Percentiles rank a stretch among this genome's conserved stretches.
These are phyloP conservation scores for Trilocha varians DNA, from an alignment of 2,888 invertebrate genomes.

Conservation along the genomic window DNA sequence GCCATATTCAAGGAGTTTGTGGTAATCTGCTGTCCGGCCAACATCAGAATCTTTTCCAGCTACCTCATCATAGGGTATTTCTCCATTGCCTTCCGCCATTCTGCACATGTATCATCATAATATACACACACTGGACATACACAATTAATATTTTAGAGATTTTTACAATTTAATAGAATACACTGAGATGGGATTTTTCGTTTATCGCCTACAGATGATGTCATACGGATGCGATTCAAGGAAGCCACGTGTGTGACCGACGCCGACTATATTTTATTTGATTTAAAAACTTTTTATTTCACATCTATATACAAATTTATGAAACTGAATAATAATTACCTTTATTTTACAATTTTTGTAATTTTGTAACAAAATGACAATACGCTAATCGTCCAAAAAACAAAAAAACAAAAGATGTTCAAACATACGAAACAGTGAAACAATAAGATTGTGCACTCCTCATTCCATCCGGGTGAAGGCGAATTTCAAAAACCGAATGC, in stretches of 20 bases:
- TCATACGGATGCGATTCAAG: constrained; percentile 56
- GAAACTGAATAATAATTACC: constrained; percentile 57
- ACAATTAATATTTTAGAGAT: constrained; percentile 18
- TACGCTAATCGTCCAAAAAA: constrained; percentile 71
- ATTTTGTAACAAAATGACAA: constrained; percentile 72
- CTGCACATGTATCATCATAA: constrained; percentile 67
- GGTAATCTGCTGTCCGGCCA: constrained; percentile 91
- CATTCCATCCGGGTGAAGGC: constrained; percentile 69
- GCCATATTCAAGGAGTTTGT: constrained; percentile 95
- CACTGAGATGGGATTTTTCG: constrained; percentile 33
- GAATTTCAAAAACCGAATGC: constrained; percentile 68
- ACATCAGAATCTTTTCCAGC: constrained; percentile 78
- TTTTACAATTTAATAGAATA: constrained; percentile 9
- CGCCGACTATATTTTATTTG: constrained; percentile 25
- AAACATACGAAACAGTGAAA: constrained; percentile 72
- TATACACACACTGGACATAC: constrained; percentile 55
- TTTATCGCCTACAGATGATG: constrained; percentile 55
- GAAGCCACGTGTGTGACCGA: constrained; percentile 54
- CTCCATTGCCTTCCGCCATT: constrained; percentile 92
- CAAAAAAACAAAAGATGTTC: constrained; percentile 74
- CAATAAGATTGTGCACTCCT: constrained; percentile 70
- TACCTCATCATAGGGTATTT: constrained; percentile 83
- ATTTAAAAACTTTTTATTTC: constrained; percentile 6
- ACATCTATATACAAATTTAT: constrained; percentile 11
- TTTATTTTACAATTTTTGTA: constrained; percentile 71